A percentile compares a stretch with the other conserved stretches of the same genome.
Evolutionary conservation across 2,888 invertebrate species (phyloP).

Genomic region (Falcaria lacertinaria): DNA sequence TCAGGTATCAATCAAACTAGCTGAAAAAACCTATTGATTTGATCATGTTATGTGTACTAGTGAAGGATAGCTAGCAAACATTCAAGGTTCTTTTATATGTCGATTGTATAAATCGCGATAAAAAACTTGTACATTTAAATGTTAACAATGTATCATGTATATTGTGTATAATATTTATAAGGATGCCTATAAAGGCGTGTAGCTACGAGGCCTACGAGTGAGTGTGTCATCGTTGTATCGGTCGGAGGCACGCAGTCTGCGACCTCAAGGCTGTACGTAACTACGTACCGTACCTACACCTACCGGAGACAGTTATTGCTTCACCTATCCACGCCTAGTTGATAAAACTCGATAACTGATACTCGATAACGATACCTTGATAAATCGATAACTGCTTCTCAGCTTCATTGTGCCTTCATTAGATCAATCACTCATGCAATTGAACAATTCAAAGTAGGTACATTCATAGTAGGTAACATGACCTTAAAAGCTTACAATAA

Average conservation of each 20-base stretch:
- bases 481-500: no score
- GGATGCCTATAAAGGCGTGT: slow-evolving; percentile 30
- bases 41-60: slow-evolving; percentile 11
- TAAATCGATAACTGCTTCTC: no score
- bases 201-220: slow-evolving; percentile 20
- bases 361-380: no score
- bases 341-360: no score
- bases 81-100: not conserved
- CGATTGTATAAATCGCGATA: no score
- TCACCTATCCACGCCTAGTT: no score
- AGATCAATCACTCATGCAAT: no score
- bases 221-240: slow-evolving; percentile 31
- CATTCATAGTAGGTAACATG: no score
- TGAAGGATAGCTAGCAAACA: not conserved
- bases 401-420: no score
- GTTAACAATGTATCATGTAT: no score
- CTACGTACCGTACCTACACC: not conserved
- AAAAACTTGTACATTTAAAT: slow-evolving; percentile 15
- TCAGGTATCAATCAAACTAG: slow-evolving; percentile 18
- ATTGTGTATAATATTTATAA: slow-evolving; percentile 5
- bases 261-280: slow-evolving; percentile 35
- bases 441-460: no score
- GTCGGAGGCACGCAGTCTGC: slow-evolving; percentile 54
- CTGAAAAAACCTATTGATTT: slow-evolving; percentile 21
- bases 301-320: no score